A percentile compares a stretch with the other conserved stretches of the same genome.
Evolutionary conservation across 2,797 vertebrate genomes (phyloP).

Genomic region (Myotis myotis): DNA sequence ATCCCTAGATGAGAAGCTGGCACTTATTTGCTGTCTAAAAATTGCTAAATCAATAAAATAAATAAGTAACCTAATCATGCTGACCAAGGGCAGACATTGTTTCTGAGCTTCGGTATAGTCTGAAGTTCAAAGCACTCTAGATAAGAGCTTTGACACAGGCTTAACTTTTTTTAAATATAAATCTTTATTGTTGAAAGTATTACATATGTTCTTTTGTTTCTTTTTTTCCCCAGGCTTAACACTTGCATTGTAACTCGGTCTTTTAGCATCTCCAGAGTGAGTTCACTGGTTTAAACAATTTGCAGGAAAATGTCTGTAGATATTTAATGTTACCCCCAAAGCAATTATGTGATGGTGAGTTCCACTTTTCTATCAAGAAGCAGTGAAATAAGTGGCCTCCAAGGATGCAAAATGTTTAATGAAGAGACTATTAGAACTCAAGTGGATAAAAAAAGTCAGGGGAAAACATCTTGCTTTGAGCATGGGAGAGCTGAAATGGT

Average conservation of each 20-base stretch:
- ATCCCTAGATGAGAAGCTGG: neutral
- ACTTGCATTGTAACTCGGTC: neutral
- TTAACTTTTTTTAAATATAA: neutral
- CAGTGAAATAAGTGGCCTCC: neutral
- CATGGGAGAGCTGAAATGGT: neutral
- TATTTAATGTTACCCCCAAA: neutral
- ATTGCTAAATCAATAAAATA: neutral
- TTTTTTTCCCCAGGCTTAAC: neutral
- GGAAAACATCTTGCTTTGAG: neutral
- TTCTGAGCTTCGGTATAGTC: neutral
- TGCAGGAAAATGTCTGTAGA: neutral
- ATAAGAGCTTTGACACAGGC: neutral
- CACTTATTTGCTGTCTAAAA: neutral
- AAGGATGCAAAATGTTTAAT: neutral
- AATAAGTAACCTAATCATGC: neutral
- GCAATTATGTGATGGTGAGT: constrained; percentile 20
- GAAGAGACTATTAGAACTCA: neutral
- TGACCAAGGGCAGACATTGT: neutral
- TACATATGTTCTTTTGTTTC: too few relatives aligned
- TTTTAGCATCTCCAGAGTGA: neutral
- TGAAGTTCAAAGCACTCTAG: neutral
- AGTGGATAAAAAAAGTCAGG: neutral
- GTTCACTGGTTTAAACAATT: neutral
- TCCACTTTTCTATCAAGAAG: neutral
- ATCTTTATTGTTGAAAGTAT: too few relatives aligned